Percentiles rank a stretch among this genome's conserved stretches.
These are phyloP conservation scores for Dryomyza anilis DNA, from an alignment of 2,888 invertebrate genomes.

Conservation along the genomic window DNA sequence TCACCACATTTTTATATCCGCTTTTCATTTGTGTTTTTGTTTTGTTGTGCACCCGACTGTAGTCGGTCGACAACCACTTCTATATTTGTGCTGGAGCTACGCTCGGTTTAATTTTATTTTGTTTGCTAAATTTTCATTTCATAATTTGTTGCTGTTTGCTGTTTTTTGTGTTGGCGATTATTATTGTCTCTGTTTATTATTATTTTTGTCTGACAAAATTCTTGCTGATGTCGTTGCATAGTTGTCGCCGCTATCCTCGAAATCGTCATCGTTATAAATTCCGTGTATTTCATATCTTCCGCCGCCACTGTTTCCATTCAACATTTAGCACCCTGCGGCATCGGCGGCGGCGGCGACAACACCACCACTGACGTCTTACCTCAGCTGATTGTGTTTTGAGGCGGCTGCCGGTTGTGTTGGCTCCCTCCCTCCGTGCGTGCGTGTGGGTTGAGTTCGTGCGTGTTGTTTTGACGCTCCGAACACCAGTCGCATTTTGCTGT, in stretches of 20 bases:
- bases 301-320: background rate
- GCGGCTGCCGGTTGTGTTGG: too few species aligned
- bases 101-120: background rate
- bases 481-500: too few species aligned
- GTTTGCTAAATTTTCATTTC: background rate
- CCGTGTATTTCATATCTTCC: background rate
- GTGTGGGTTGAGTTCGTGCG: too few species aligned
- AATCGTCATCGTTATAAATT: background rate
- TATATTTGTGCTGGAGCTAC: background rate
- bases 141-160: background rate
- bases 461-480: too few species aligned
- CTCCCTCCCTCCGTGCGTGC: too few species aligned
- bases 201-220: constrained; percentile 8
- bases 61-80: background rate
- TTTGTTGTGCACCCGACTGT: background rate
- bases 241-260: background rate
- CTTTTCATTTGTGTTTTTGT: background rate
- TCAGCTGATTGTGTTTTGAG: too few species aligned
- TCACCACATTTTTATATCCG: too few species aligned
- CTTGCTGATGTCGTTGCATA: background rate
- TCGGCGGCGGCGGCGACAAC: too few species aligned
- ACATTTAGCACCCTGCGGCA: too few species aligned
- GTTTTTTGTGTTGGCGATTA: background rate
- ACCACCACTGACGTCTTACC: too few species aligned
- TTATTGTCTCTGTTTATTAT: background rate